These are phyloP conservation scores for Poeciliopsis turrubarensis DNA, from an alignment of 2,113 vertebrate genomes.

Conservation along the genomic window DNA sequence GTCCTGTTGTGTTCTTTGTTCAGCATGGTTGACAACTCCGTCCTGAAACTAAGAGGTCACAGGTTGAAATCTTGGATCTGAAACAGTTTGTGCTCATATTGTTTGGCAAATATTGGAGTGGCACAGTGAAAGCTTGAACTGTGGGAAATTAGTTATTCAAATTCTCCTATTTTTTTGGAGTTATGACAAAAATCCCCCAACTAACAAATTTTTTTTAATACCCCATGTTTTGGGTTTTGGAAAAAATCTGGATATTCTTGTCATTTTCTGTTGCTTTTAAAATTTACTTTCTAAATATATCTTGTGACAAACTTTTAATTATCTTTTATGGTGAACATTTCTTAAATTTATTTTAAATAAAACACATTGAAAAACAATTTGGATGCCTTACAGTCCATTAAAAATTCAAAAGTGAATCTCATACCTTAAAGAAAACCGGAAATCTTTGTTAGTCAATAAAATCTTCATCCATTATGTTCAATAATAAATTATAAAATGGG, in stretches of 20 bases:
- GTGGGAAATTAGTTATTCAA: background rate
- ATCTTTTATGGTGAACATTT: background rate
- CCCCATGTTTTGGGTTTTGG: too few relatives aligned
- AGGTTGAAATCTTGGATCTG: conserved; percentile 8
- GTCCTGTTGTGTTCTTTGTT: conserved; percentile 72
- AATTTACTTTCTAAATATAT: background rate
- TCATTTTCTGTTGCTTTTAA: background rate
- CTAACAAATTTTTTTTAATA: too few relatives aligned
- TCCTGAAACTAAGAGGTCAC: conserved; percentile 33
- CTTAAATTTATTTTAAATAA: background rate
- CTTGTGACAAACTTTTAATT: background rate
- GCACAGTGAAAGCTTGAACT: background rate
- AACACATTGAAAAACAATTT: background rate
- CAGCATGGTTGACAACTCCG: conserved; percentile 5
- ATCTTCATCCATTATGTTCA: background rate
- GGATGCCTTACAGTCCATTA: background rate
- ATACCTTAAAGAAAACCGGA: background rate
- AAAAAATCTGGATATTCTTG: background rate
- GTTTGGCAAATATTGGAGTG: background rate
- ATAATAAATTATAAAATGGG: background rate
- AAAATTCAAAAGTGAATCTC: background rate
- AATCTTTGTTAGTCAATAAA: background rate
- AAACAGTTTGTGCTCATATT: background rate
- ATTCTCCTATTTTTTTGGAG: too few relatives aligned
- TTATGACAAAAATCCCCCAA: too few relatives aligned